phyloP scores from a whole-genome alignment of 2,113 vertebrate species.

The Petrocephalus zakoni region DNA sequence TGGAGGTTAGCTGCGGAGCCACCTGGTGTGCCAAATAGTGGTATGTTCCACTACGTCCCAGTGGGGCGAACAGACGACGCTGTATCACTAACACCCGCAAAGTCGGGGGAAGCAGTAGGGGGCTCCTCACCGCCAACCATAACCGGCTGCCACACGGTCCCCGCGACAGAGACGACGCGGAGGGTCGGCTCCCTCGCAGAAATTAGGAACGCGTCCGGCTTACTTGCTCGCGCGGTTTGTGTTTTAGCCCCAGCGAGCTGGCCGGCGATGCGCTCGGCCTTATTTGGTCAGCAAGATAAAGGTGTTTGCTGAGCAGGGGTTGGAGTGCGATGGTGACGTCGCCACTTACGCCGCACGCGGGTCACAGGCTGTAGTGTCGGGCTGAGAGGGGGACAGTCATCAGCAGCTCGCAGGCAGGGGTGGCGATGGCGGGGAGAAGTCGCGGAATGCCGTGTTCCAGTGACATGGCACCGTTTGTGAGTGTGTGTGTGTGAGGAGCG shows the following conservation, averaged over 20 bases:
- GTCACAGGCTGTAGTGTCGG: background rate
- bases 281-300: background rate
- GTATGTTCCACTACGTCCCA: constrained; percentile 8
- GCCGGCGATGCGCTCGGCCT: background rate
- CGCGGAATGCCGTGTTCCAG: background rate
- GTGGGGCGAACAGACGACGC: background rate
- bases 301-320: background rate
- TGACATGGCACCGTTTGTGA: background rate
- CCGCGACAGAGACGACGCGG: background rate
- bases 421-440: background rate
- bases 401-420: background rate
- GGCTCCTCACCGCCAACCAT: background rate
- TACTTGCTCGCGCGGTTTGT: background rate
- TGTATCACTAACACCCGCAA: background rate
- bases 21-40: background rate
- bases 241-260: background rate
- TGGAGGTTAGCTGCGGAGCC: background rate
- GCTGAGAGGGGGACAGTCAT: background rate
- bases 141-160: background rate
- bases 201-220: background rate
- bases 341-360: background rate
- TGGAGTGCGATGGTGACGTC: background rate
- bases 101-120: background rate
- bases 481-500: background rate
- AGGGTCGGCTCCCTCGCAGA: background rate